Conservation (phyloP, 2,113 vertebrate species). For the Cariama cristata region DNA sequence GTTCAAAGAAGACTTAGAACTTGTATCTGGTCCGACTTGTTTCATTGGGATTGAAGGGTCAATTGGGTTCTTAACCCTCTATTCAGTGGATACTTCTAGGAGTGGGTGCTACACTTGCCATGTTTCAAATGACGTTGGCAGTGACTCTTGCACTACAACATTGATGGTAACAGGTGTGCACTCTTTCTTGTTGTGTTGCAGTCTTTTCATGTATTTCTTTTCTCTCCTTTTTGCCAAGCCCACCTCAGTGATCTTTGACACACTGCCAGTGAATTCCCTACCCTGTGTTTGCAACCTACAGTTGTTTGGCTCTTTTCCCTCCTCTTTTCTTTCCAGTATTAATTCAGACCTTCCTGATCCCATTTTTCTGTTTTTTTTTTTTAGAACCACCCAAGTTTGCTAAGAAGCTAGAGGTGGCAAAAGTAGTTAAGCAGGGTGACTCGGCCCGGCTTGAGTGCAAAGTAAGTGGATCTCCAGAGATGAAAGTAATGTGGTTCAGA, state of each 20-base stretch:
- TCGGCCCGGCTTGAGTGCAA: constrained; percentile 90
- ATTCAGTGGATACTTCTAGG: constrained; percentile 86
- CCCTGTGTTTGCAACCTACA: background rate
- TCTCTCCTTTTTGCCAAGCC: background rate
- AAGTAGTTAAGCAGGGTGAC: constrained; percentile 90
- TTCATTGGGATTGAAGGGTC: constrained; percentile 91
- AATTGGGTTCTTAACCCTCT: constrained; percentile 92
- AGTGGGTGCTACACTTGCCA: constrained; percentile 93
- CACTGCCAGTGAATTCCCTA: background rate
- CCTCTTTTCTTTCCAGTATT: background rate
- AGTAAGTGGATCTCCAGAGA: constrained; percentile 90
- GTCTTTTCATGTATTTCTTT: background rate
- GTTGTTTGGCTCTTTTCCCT: constrained; percentile 29
- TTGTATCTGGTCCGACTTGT: constrained; percentile 89
- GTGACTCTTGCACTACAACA: constrained; percentile 88
- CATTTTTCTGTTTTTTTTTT: constrained; percentile 69
- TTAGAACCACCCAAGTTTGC: constrained; percentile 96
- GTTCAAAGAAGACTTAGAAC: constrained; percentile 94
- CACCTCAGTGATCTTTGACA: constrained; percentile 28
- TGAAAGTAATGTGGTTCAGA: constrained; percentile 92
- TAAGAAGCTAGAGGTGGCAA: constrained; percentile 90
- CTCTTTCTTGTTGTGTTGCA: constrained; percentile 41
- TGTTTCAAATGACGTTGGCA: constrained; percentile 95
- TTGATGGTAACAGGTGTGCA: constrained; percentile 89
- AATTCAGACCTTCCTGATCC: background rate